Base-by-base conservation (phyloP, 2,888 invertebrate genomes). In the Hetaerina titia region DNA sequence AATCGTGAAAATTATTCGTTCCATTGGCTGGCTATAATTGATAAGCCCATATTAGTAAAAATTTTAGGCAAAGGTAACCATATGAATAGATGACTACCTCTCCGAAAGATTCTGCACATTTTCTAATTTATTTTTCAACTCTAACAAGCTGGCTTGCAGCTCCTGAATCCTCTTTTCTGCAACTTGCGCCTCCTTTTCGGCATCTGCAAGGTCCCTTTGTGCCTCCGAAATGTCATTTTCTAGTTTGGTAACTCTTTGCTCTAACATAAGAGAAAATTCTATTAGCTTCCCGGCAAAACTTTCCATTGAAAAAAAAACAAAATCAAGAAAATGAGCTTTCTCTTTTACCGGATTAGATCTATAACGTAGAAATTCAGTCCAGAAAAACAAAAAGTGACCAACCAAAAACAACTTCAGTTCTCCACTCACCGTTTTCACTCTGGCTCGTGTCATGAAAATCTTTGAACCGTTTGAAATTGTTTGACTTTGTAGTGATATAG, bases 401-500 rank as follows among this genome's bases (percentile, higher is more conserved):
- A 11, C 8, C 19, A 60, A 15, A n/a, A 45, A 87, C 94, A 89
- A 88, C 22, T 89, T 31, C 64, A 90, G 57, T 19, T 19, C 89
- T 19, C 22, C 25, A 95, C 96, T 96, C 97, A 98, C 98, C 98
- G 96, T 97, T 97, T 96, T 97, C 97, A 95, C 97, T 97, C 96
- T 97, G 97, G 96, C 97, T 97, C 95, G 98, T 97, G 97, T 98
- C 98, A 95, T 98, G 98, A 63, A 98, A 97, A 6, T 98, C 98
- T 96, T 98, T 98, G 60, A 98, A 97, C 95, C 98, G 98, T 96
- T 98, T 97, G 95, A 98, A 98, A 96, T 98, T 98, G 96, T 98
- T 98, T 96, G 98, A 98, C 96, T 98, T 98, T 95, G 97, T 97
- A 92, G 97, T 97, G 94, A 98, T 97, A 96, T 97, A 97, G 69